Base-by-base conservation (phyloP, 2,888 invertebrate species). In the Tholera decimalis region DNA sequence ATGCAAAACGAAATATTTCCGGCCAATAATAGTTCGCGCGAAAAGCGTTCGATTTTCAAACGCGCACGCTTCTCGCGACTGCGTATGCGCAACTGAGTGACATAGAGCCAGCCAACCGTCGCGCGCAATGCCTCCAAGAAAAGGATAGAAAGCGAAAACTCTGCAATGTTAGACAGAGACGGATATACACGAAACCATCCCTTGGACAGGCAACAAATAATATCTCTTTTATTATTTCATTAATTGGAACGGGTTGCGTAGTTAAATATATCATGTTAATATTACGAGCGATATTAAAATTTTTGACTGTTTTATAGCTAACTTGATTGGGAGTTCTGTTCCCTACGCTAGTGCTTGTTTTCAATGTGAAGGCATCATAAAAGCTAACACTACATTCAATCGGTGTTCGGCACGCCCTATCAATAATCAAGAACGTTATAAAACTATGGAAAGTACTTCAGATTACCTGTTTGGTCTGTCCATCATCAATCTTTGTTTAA, bases 71-170 rank as follows among this genome's bases (percentile, higher is more conserved):
- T 88, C 86, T 79, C 82, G 82, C 87, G 87, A 83, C 85, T 87
- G 93, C 94, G 93, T 88, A 82, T 88, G 92, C 92, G 92, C 94
- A 91, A 95, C 95, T 94, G 91, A 88, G 81, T 87, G 88, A 87
- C 88, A 86, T 78, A 79, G 84, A 79, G 83, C 85, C 88, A 86
- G 83, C 91, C 89, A 88, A 90, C 90, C 91, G 84, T 80, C 68
- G 75, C 73, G 83, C 83, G 82, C 79, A 77, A 74, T 82, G 85
- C 84, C 80, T 78, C 73, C 73, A 64, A 76, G 71, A 79, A 39
- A 55, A 91, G 89, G 87, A 93, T 77, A 68, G 75, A 73, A 83
- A 44, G 86, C 18, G 13, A 22, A 44, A 44, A 50, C 44, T 28
- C 88, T 72, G 61, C 11, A 37, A 67, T 74, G 79, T 37, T 20